These are phyloP conservation scores for Podocnemis expansa DNA, from an alignment of 2,113 vertebrate species.

Conservation along the genomic window DNA sequence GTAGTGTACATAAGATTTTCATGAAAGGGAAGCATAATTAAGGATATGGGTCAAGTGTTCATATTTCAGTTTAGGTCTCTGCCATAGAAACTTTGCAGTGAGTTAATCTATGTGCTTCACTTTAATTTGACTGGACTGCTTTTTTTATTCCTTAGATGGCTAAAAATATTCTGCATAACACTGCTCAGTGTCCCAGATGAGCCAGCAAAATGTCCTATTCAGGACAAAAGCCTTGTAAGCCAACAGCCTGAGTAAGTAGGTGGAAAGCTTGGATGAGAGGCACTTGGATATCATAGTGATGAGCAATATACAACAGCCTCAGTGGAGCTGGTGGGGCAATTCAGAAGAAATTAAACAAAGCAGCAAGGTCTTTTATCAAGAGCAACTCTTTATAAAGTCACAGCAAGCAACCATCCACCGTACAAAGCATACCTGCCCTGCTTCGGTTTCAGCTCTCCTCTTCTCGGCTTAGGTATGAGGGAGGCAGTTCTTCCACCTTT, in stretches of 20 bases:
- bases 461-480: rapidly evolving
- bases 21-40: not conserved
- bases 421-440: rapidly evolving
- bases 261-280: too few relatives aligned
- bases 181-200: too few relatives aligned
- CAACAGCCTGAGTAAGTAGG: not conserved
- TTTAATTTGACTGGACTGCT: not conserved
- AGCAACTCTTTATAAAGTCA: not conserved
- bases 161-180: not conserved
- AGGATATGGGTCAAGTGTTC: not conserved
- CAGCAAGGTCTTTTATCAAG: not conserved
- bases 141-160: not conserved
- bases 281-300: rapidly evolving
- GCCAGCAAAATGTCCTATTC: not conserved
- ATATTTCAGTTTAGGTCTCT: not conserved
- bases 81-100: not conserved
- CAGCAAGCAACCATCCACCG: not conserved
- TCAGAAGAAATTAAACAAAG: rapidly evolving
- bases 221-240: not conserved
- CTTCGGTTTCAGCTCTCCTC: rapidly evolving
- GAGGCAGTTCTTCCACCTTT: not conserved
- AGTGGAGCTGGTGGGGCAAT: not conserved
- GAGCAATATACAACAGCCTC: not conserved
- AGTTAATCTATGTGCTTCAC: not conserved
- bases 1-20: not conserved